phyloP scores from a whole-genome alignment of 2,888 invertebrate species.

The Lamproptera curius region DNA sequence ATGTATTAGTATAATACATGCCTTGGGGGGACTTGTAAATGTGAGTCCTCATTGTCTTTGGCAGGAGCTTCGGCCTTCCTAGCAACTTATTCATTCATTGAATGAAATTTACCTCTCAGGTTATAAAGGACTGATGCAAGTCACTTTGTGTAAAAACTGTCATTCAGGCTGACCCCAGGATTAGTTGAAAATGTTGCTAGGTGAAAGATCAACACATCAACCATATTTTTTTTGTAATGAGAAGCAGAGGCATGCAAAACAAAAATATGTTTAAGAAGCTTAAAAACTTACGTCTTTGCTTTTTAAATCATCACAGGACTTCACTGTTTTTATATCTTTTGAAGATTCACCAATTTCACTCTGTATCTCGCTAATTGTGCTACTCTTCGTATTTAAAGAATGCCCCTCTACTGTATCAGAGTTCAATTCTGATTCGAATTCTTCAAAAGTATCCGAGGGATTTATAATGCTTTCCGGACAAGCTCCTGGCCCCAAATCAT shows the following conservation, averaged over 20 bases:
- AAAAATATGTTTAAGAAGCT: slow-evolving; percentile 12
- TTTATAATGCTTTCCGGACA: slow-evolving; percentile 82
- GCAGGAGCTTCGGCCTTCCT: too few relatives aligned
- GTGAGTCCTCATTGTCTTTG: too few relatives aligned
- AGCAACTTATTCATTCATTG: too few relatives aligned
- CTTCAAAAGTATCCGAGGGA: slow-evolving; percentile 84
- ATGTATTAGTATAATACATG: too few relatives aligned
- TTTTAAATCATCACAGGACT: slow-evolving; percentile 62
- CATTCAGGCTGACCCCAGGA: too few relatives aligned
- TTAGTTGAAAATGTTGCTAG: too few relatives aligned
- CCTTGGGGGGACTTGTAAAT: too few relatives aligned
- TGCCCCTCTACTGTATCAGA: slow-evolving; percentile 79
- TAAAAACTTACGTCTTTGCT: slow-evolving; percentile 54
- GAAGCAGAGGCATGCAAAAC: background rate
- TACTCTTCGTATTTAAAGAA: slow-evolving; percentile 71
- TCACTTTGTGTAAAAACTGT: too few relatives aligned
- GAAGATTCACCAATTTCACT: slow-evolving; percentile 67
- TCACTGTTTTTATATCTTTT: slow-evolving; percentile 48
- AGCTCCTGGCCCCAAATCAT: slow-evolving; percentile 64
- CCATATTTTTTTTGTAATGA: too few relatives aligned
- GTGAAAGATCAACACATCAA: too few relatives aligned
- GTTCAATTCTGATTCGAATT: slow-evolving; percentile 82
- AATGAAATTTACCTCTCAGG: too few relatives aligned
- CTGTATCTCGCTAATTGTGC: slow-evolving; percentile 79
- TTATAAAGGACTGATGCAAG: too few relatives aligned